These are phyloP conservation scores for Phrynocephalus vlangalii DNA, from an alignment of 2,797 vertebrate genomes.

Conservation along the genomic window DNA sequence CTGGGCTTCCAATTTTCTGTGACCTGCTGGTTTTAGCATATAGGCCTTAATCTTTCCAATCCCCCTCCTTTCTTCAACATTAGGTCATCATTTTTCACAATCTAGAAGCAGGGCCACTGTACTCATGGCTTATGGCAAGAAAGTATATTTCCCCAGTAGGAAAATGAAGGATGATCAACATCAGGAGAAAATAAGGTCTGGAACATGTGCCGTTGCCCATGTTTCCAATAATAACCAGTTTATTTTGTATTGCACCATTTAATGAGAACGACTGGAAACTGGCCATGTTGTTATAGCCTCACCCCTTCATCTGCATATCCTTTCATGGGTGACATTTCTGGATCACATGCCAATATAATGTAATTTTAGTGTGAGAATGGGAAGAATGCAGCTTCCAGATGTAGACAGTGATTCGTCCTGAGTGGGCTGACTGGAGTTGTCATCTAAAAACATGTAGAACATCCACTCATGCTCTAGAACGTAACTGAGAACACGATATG, in stretches of 20 bases:
- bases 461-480: not conserved
- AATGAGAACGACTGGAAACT: not conserved
- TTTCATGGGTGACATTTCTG: not conserved
- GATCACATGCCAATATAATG: not conserved
- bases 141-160: not conserved
- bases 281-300: not conserved
- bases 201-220: too few species aligned
- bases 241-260: not conserved
- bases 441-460: too few species aligned
- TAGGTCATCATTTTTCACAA: not conserved
- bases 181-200: not conserved
- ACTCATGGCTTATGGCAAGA: not conserved
- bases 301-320: not conserved
- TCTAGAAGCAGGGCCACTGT: not conserved
- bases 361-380: not conserved
- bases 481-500: not conserved
- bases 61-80: not conserved
- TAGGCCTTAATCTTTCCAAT: not conserved
- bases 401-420: too few species aligned
- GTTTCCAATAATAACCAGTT: not conserved
- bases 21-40: not conserved
- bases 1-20: not conserved
- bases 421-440: too few species aligned
- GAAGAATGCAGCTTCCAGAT: not conserved
- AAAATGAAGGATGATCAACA: not conserved